These are phyloP conservation scores for Aromia moschata DNA, from an alignment of 2,888 invertebrate genomes.

Conservation along the genomic window DNA sequence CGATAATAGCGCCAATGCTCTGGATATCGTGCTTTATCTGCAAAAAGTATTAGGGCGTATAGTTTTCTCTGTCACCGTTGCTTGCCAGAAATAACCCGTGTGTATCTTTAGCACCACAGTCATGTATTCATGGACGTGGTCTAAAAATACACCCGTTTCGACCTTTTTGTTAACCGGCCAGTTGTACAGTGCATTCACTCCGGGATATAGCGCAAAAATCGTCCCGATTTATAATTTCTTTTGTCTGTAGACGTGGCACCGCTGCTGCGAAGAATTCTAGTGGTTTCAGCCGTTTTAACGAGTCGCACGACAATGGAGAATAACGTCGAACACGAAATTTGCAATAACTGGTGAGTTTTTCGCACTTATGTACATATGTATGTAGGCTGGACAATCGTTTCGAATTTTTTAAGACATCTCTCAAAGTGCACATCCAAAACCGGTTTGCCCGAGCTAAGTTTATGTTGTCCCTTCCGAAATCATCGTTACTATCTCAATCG, in stretches of 20 bases:
- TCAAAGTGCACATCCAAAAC: conserved; percentile 6
- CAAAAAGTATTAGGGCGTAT: neutral
- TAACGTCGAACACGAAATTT: conserved; percentile 53
- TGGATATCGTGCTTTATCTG: neutral
- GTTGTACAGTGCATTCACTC: conserved; percentile 41
- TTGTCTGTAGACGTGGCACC: conserved; percentile 28
- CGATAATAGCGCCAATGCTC: neutral
- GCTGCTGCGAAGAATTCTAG: neutral
- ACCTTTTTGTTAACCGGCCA: conserved; percentile 42
- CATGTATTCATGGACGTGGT: conserved; percentile 42
- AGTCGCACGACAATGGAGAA: conserved; percentile 37
- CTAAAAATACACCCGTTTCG: conserved; percentile 37
- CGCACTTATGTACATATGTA: too few species aligned
- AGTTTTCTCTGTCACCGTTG: conserved; percentile 22
- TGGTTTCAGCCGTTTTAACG: neutral
- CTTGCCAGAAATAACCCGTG: conserved; percentile 40
- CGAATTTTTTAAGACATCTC: conserved; percentile 29
- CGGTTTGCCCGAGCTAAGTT: neutral
- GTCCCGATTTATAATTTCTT: conserved; percentile 15
- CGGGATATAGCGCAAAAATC: conserved; percentile 27
- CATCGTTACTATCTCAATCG: too few species aligned
- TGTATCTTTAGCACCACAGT: conserved; percentile 43
- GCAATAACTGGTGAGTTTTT: conserved; percentile 55
- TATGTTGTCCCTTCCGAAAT: too few species aligned
- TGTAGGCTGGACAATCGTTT: neutral